Conservation (phyloP, 2,888 invertebrate genomes). For the Taenaris catops region DNA sequence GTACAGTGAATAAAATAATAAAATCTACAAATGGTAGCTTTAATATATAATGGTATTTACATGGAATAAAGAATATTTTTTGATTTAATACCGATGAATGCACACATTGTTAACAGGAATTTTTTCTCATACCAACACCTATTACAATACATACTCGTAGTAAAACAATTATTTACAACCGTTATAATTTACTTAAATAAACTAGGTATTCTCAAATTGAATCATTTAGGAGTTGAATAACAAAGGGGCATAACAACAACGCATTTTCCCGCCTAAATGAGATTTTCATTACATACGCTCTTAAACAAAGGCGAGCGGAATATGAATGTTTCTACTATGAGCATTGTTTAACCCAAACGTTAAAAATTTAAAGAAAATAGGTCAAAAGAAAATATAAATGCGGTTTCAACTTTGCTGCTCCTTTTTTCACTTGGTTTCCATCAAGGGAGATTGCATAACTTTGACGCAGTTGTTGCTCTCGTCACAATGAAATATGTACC, state of each 20-base stretch:
- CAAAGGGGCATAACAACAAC: conserved; percentile 19
- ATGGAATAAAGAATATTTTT: no score
- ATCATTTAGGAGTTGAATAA: conserved; percentile 12
- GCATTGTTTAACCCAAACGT: conserved; percentile 17
- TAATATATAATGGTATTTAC: no score
- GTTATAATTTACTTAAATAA: conserved; percentile 2
- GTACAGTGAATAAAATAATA: no score
- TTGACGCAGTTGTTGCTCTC: no score
- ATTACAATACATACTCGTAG: background rate
- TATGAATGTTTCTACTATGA: conserved; percentile 19
- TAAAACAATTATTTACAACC: conserved; percentile 4
- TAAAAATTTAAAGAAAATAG: conserved; percentile 23
- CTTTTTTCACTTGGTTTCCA: no score
- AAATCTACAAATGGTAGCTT: no score
- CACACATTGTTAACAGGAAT: no score
- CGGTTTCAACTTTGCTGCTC: conserved; percentile 2
- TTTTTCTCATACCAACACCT: no score
- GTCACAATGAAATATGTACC: no score
- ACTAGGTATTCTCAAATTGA: conserved; percentile 2
- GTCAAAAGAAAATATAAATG: conserved; percentile 15
- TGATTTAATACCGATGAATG: no score
- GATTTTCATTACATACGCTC: conserved; percentile 27
- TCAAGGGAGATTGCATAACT: no score
- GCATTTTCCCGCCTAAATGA: conserved; percentile 21
- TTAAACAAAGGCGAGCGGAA: conserved; percentile 23